These are phyloP conservation scores for Genyomyrus donnyi DNA, from an alignment of 2,113 vertebrate species.

Conservation along the genomic window DNA sequence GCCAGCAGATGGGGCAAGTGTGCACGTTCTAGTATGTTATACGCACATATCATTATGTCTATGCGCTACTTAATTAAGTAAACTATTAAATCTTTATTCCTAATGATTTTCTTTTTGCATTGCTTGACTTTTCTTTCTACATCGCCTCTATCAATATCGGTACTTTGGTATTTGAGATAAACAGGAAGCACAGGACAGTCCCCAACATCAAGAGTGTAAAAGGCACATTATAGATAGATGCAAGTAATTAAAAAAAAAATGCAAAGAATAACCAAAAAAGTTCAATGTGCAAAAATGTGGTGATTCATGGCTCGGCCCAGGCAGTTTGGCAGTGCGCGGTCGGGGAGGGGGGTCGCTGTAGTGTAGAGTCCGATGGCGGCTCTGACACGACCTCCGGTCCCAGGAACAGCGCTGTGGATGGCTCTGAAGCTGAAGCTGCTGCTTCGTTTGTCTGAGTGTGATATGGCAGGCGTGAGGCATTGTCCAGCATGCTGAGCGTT, in stretches of 20 bases:
- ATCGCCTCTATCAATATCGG: neutral
- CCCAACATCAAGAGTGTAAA: neutral
- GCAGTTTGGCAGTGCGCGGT: neutral
- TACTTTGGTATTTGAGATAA: neutral
- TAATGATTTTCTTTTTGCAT: neutral
- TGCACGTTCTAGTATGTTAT: neutral
- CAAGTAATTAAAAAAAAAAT: neutral
- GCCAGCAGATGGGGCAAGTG: slow-evolving; percentile 53
- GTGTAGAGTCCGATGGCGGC: neutral
- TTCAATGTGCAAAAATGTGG: neutral
- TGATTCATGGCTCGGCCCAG: no score
- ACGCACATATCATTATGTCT: neutral
- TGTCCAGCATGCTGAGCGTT: neutral
- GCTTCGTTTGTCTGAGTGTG: neutral
- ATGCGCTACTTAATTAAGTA: neutral
- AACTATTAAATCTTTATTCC: neutral
- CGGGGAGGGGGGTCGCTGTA: neutral
- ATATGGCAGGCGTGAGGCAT: neutral
- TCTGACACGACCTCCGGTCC: neutral
- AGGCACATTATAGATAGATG: neutral
- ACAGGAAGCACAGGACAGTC: neutral
- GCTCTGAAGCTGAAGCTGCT: neutral
- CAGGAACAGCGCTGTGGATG: neutral
- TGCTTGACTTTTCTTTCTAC: neutral
- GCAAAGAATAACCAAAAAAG: neutral